phyloP scores from a whole-genome alignment of 1,140 invertebrate genomes.

The Drosophila ogumai region DNA sequence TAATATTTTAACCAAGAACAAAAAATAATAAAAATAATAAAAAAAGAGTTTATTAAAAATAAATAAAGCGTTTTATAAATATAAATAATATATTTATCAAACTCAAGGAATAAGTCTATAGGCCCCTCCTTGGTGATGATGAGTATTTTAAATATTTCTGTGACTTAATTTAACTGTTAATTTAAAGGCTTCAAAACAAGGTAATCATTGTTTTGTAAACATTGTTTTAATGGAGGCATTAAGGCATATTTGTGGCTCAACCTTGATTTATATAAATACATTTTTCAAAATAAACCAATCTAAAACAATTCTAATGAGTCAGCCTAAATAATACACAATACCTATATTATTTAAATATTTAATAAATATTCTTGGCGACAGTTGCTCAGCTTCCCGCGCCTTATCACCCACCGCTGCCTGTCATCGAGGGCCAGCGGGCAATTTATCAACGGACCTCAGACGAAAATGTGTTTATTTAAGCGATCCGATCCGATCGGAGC shows the following conservation, averaged over 20 bases:
- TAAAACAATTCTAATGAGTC: neutral
- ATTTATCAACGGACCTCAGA: slow-evolving; percentile 67
- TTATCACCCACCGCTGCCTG: slow-evolving; percentile 31
- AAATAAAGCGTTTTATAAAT: too few species aligned
- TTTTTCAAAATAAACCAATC: neutral
- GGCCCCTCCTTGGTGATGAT: too few species aligned
- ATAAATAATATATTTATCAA: neutral
- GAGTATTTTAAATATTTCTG: neutral
- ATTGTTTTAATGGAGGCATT: neutral
- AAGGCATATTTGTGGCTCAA: neutral
- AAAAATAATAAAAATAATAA: too few species aligned
- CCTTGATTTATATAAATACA: neutral
- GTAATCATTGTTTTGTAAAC: neutral
- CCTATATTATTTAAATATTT: slow-evolving; percentile 27
- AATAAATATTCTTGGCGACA: slow-evolving; percentile 26
- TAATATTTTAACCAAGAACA: too few species aligned
- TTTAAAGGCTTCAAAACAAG: slow-evolving; percentile 5
- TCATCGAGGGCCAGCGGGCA: slow-evolving; percentile 56
- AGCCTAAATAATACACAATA: neutral
- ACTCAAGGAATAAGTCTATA: neutral
- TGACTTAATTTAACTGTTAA: slow-evolving; percentile 6
- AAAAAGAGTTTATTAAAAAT: too few species aligned
- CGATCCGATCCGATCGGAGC: slow-evolving; percentile 36
- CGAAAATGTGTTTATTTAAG: slow-evolving; percentile 72
- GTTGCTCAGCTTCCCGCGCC: slow-evolving; percentile 52